phyloP scores from a whole-genome alignment of 2,888 invertebrate genomes.

The Acrobasis consociella region DNA sequence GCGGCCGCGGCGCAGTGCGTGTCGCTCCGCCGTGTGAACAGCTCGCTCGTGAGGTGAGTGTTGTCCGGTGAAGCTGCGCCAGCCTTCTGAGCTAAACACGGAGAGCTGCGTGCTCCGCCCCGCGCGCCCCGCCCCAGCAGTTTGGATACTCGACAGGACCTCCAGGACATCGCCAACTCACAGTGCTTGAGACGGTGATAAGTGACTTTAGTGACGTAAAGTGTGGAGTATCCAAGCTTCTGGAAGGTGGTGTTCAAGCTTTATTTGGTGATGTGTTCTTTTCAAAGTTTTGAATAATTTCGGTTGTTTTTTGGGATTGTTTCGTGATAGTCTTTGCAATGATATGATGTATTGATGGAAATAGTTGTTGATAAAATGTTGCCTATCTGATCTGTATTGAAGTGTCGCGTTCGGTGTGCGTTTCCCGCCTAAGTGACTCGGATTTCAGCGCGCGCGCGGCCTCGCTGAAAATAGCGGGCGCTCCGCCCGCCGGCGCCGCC shows the following conservation, averaged over 20 bases:
- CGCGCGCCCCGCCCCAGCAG: slow-evolving; percentile 43
- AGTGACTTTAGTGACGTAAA: slow-evolving; percentile 39
- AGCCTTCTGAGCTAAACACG: slow-evolving; percentile 1
- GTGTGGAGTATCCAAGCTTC: slow-evolving; percentile 67
- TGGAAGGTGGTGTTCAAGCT: slow-evolving; percentile 43
- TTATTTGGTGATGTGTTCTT: slow-evolving; percentile 50
- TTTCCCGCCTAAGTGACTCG: slow-evolving; percentile 65
- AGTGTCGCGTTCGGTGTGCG: slow-evolving; percentile 38
- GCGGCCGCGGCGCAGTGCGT: slow-evolving; percentile 77
- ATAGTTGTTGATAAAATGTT: not conserved
- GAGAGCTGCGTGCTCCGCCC: slow-evolving; percentile 25
- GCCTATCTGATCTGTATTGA: slow-evolving; percentile 35
- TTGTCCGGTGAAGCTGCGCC: slow-evolving; percentile 36
- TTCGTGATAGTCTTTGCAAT: not conserved
- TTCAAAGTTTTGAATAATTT: slow-evolving; percentile 36
- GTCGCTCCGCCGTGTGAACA: slow-evolving; percentile 82
- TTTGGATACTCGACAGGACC: slow-evolving; percentile 61
- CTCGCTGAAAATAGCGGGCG: slow-evolving; percentile 79
- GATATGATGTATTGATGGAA: not conserved
- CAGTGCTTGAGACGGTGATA: slow-evolving; percentile 30
- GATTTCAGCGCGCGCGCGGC: slow-evolving; percentile 74
- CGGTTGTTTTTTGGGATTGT: slow-evolving; percentile 1
- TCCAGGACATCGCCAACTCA: slow-evolving; percentile 35
- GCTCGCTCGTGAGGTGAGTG: slow-evolving; percentile 79
- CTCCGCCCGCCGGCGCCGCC: slow-evolving; percentile 45